Percentiles rank a stretch among this genome's conserved stretches.
Conservation (phyloP, 2,797 vertebrate species). For the Pitangus sulphuratus region DNA sequence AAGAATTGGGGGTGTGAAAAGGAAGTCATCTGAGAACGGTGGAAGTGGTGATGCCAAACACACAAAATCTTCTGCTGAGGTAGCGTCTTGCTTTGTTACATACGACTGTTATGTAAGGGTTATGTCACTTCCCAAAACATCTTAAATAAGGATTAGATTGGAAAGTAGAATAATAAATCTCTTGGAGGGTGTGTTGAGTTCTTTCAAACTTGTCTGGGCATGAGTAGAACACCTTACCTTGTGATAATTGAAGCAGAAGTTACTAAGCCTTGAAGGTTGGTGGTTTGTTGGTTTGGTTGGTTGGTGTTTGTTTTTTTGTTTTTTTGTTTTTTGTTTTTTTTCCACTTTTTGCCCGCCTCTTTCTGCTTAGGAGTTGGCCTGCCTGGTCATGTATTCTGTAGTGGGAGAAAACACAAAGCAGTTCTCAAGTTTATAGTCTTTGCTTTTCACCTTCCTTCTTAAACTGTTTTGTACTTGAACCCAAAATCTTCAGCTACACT, state of each 20-base stretch:
- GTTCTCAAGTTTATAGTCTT: not conserved
- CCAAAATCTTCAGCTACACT: not conserved
- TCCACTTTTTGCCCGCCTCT: not conserved
- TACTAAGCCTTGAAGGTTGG: not conserved
- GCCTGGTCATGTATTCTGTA: not conserved
- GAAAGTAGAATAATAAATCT: not conserved
- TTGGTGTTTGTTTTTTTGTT: not conserved
- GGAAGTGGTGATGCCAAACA: slow-evolving; percentile 70
- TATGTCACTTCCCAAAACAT: not conserved
- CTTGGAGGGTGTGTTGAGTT: not conserved
- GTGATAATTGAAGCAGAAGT: not conserved
- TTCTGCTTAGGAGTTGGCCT: not conserved
- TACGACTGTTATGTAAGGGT: slow-evolving; percentile 1
- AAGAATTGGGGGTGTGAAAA: slow-evolving; percentile 70
- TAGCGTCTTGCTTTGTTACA: slow-evolving; percentile 26
- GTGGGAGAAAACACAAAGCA: not conserved
- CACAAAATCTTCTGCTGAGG: slow-evolving; percentile 72
- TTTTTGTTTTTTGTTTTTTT: not conserved
- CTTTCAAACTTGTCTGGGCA: not conserved
- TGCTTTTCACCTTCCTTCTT: not conserved
- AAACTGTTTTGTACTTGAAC: not conserved
- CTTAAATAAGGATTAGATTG: not conserved
- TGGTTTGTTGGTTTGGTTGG: not conserved
- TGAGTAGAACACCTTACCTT: not conserved
- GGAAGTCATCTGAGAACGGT: slow-evolving; percentile 67